Conservation (phyloP, 2,113 vertebrate genomes). For the Elgaria multicarinata region DNA sequence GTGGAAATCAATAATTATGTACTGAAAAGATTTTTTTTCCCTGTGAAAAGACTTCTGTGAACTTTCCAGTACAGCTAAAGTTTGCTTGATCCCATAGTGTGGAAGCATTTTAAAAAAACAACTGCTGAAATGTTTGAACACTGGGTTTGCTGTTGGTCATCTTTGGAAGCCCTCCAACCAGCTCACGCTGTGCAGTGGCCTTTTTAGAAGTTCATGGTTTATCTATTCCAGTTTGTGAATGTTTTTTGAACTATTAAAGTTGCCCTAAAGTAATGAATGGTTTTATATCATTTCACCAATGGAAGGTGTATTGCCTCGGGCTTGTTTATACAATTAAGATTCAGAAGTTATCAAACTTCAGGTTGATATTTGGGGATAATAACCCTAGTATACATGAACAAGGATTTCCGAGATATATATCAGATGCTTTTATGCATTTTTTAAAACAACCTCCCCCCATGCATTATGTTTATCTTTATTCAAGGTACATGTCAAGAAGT, state of each 20-base stretch:
- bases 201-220: not conserved
- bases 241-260: not conserved
- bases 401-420: not conserved
- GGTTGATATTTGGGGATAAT: not conserved
- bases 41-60: constrained; percentile 35
- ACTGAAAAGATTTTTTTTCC: constrained; percentile 32
- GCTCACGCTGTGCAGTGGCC: rapidly evolving
- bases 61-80: constrained; percentile 5
- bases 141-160: not conserved
- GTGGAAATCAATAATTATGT: constrained; percentile 42
- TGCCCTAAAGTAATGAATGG: not conserved
- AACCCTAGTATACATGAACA: not conserved
- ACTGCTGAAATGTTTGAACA: not conserved
- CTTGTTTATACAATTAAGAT: not conserved
- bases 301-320: constrained; percentile 28
- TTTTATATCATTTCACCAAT: not conserved
- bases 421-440: not conserved
- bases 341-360: not conserved
- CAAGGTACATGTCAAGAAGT: not conserved
- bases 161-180: not conserved
- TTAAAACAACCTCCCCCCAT: too few relatives aligned
- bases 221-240: not conserved
- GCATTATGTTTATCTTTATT: not conserved
- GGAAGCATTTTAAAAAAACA: constrained; percentile 1
- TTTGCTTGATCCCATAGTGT: not conserved